Evolutionary conservation across 2,113 vertebrate species (phyloP), one percentile per base, ranked within the genome.

Genomic region (Geococcyx californianus): DNA sequence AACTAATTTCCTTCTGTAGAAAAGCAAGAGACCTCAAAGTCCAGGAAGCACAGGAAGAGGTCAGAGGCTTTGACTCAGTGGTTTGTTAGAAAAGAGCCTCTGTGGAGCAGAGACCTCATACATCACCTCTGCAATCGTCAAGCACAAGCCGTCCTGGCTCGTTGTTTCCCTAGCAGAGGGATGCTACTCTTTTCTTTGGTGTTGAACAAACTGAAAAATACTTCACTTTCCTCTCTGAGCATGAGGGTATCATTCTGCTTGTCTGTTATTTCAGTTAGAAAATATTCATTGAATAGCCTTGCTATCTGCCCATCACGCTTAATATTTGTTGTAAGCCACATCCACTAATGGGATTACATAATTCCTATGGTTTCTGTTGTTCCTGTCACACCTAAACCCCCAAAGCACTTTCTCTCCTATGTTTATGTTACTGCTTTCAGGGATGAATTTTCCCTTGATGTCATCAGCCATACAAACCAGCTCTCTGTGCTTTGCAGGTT

Each of bases 111-210:
- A 33, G 59, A 28, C 8, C 18, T 66, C 2, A 0, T n/a, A 23
- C 9, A 1, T 59, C 58, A 47, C n/a, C 25, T 59, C 36, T 0
- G 1, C 3, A 2, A 5, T 17, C 2, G 0, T 40, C 1, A 1
- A 29, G 74, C 51, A 40, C 2, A 1, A 72, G 33, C 31, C 16
- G n/a, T 24, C 60, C 54, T 24, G 26, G 47, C 34, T 51, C 3
- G 1, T 16, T 49, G 20, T 33, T 66, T 54, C 59, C n/a, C 66
- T 49, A 34, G 52, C 52, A 49, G 59, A 33, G 11, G 40, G 66
- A 36, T 42, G 10, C 34, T 40, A 4, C 15, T 47, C 12, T 42
- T 56, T 42, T 31, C 3, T 3, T 44, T 78, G 31, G 26, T 29
- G 34, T 20, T 34, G 45, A 67, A 16, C 26, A 66, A 72, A 16